phyloP scores from a whole-genome alignment of 2,113 vertebrate genomes.

The Dipodomys ordii region DNA sequence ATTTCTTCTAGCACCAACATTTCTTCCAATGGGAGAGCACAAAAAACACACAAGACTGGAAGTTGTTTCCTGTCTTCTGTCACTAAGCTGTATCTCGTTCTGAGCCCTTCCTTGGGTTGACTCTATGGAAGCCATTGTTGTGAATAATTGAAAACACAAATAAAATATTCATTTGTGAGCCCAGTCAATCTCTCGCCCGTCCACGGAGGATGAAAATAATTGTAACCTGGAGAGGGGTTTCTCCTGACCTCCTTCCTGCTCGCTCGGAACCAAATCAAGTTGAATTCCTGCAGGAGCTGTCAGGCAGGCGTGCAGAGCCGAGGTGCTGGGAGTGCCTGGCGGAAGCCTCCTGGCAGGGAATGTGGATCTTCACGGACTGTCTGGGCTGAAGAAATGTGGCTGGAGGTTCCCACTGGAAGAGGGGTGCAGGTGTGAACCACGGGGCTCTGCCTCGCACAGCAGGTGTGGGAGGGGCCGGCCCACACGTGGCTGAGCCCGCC shows the following conservation, averaged over 20 bases:
- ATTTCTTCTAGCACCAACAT: neutral
- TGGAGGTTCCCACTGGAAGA: neutral
- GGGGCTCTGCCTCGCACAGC: rapidly evolving
- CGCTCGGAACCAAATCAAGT: neutral
- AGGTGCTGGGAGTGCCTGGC: neutral
- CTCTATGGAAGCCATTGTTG: neutral
- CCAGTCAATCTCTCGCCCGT: neutral
- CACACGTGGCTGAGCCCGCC: too few species aligned
- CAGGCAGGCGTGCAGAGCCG: neutral
- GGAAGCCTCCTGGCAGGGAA: neutral
- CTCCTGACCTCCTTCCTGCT: neutral
- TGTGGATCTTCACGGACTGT: neutral
- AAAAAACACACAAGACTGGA: neutral
- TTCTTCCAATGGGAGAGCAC: neutral
- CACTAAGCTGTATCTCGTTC: neutral
- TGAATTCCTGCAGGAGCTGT: neutral
- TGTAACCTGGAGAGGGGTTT: neutral
- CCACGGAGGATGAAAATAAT: neutral
- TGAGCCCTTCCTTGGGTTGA: slow-evolving; percentile 12
- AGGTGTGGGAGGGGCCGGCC: too few species aligned
- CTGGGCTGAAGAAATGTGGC: neutral
- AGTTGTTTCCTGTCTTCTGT: neutral
- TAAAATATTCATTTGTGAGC: slow-evolving; percentile 22
- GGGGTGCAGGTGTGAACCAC: neutral
- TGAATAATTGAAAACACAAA: slow-evolving; percentile 38